A percentile compares a stretch with the other conserved stretches of the same genome.
These are phyloP conservation scores for Nemopilema nomurai DNA, from an alignment of 30 jellyfish, hydroid and myxozoan genomes.

Conservation along the genomic window DNA sequence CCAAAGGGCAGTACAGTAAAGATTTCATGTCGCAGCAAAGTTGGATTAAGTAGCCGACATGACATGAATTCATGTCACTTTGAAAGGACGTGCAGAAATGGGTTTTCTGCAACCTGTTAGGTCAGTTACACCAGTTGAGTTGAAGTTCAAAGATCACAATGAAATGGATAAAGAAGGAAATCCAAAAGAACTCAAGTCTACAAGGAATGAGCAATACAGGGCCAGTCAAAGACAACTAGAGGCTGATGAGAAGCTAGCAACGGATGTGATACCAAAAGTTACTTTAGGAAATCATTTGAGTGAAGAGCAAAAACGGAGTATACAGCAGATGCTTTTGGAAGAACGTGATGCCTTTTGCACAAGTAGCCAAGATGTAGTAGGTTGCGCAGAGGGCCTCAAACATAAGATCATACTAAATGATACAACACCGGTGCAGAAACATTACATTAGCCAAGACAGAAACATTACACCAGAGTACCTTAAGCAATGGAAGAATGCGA, in stretches of 20 bases:
- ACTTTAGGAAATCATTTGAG: not conserved
- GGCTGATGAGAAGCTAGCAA: not conserved
- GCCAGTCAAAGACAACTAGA: not conserved
- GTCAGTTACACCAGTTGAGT: constrained; percentile 20
- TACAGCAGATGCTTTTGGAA: constrained; percentile 2
- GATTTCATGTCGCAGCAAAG: constrained; percentile 13
- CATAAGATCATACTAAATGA: constrained; percentile 13
- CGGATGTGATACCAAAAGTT: constrained; percentile 13
- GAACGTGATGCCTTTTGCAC: constrained; percentile 21
- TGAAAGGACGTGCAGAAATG: constrained; percentile 1
- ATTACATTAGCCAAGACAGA: no score
- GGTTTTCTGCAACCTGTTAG: constrained; percentile 6
- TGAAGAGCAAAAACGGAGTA: constrained; percentile 2
- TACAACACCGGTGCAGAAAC: constrained; percentile 30
- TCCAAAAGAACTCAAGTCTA: not conserved
- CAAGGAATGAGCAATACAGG: not conserved
- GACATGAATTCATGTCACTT: not conserved
- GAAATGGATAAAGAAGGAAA: no score
- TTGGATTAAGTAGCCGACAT: constrained; percentile 21
- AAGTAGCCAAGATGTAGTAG: constrained; percentile 1
- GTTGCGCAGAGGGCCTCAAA: constrained; percentile 19
- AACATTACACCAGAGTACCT: constrained; percentile 4
- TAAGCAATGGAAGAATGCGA: constrained; percentile 3
- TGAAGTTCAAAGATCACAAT: constrained; percentile 1
- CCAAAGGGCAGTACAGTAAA: constrained; percentile 13